Evolutionary conservation across 2,797 vertebrate species (phyloP), one percentile per base, ranked within the genome.

Genomic region (Lagocephalus sceleratus): DNA sequence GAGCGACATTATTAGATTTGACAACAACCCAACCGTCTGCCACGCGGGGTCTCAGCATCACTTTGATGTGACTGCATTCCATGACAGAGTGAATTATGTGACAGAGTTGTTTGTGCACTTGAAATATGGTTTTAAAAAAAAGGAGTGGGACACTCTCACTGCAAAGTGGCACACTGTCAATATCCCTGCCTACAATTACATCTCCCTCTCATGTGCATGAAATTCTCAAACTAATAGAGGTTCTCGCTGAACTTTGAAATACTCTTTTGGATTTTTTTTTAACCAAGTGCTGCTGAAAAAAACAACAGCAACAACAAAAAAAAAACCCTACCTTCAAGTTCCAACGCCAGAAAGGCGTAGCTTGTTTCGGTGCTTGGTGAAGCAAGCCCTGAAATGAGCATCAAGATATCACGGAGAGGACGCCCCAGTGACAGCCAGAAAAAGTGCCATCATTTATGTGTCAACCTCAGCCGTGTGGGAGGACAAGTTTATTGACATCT

Each of bases 401-500:
- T 80, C 60, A 70, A 74, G 70, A 79, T 70, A 86, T 83, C 63
- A 73, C 63, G 60, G 67, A 74, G 81, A 75, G 67, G 74, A 68
- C 66, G 68, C 72, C 32, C 66, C 60, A 55, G 75, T 82, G 86
- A 88, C 85, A 86, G 81, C 64, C 50, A 78, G 74, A 85, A 83
- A 87, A 85, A 84, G 75, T 81, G 83, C 76, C 85, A 83, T 87
- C 83, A 88, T 87, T 87, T 88, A 85, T 76, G 77, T 86, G 85
- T 87, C 85, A 87, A 85, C 84, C 83, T 79, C 82, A 84, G 84
- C 83, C 74, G 72, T 84, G 87, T 86, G 88, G 84, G 85, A 85
- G 85, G 88, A 88, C 86, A 88, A 79, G 79, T 83, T 84, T 89
- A 89, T 87, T 87, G 88, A 85, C 86, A 87, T 83, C 66, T 76